A percentile compares a stretch with the other conserved stretches of the same genome.
Evolutionary conservation across 2,113 vertebrate species (phyloP).

Genomic region (Callionymus lyra): DNA sequence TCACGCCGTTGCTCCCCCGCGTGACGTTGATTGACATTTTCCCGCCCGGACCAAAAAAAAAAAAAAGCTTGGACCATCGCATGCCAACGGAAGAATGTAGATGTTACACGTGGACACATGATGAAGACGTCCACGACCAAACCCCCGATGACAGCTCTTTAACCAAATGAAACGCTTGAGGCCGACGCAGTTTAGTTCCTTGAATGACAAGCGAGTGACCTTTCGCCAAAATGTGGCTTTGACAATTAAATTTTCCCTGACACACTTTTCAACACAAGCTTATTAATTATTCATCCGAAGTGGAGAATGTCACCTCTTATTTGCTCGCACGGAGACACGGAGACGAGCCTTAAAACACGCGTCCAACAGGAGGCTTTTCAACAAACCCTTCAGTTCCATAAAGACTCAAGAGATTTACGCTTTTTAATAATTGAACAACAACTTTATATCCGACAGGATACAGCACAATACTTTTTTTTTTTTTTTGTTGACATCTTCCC

Average conservation of each 20-base stretch:
- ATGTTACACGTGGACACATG: background rate
- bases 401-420: too few relatives aligned
- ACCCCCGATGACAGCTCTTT: constrained; percentile 2
- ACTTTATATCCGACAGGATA: too few relatives aligned
- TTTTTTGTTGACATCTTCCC: too few relatives aligned
- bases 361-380: constrained; percentile 20
- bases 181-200: constrained; percentile 34
- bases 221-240: constrained; percentile 60
- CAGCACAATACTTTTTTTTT: too few relatives aligned
- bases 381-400: too few relatives aligned
- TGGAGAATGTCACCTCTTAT: constrained; percentile 61
- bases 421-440: too few relatives aligned
- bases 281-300: constrained; percentile 69
- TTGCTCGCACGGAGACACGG: constrained; percentile 38
- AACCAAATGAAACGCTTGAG: constrained; percentile 1
- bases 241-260: constrained; percentile 55
- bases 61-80: constrained; percentile 30
- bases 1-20: constrained; percentile 38
- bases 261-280: constrained; percentile 51
- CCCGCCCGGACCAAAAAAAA: constrained; percentile 15
- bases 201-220: constrained; percentile 61
- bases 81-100: background rate
- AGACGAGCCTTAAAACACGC: constrained; percentile 39
- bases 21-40: constrained; percentile 56
- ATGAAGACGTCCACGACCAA: background rate